These are phyloP conservation scores for Sminthurides aquaticus DNA, from an alignment of 2,888 invertebrate genomes.

Conservation along the genomic window DNA sequence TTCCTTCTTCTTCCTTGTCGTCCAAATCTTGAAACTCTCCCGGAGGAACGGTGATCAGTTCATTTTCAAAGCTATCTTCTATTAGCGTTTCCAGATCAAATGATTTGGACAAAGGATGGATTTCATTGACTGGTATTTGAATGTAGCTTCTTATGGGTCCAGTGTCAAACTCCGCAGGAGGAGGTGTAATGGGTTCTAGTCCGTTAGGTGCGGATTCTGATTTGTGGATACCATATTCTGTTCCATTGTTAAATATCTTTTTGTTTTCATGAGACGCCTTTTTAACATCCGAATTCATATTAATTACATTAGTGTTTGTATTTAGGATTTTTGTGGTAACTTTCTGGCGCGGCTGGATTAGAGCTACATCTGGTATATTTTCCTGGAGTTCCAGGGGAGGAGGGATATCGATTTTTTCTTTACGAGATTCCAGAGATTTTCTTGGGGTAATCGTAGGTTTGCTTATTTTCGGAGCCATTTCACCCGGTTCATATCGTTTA, in stretches of 20 bases:
- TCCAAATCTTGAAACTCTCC: background rate
- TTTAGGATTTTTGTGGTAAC: conserved; percentile 5
- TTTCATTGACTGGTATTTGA: conserved; percentile 12
- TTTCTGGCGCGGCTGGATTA: background rate
- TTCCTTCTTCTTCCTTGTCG: background rate
- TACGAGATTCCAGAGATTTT: background rate
- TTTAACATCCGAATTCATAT: background rate
- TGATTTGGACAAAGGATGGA: conserved; percentile 17
- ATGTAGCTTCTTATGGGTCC: background rate
- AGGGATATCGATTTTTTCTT: background rate
- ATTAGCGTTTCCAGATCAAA: conserved; percentile 20
- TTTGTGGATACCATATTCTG: background rate
- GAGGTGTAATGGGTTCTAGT: background rate
- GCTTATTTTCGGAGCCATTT: background rate
- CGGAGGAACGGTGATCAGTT: background rate
- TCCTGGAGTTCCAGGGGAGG: background rate
- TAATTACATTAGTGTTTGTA: background rate
- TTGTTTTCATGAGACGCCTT: background rate
- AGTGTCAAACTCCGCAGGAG: background rate
- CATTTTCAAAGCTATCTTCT: conserved; percentile 14
- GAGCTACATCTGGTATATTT: background rate
- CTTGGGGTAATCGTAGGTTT: background rate
- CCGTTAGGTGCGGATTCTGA: background rate
- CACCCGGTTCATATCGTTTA: background rate
- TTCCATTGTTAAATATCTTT: background rate